Conservation (phyloP, 2,888 invertebrate genomes). For the Plagodis dolabraria region DNA sequence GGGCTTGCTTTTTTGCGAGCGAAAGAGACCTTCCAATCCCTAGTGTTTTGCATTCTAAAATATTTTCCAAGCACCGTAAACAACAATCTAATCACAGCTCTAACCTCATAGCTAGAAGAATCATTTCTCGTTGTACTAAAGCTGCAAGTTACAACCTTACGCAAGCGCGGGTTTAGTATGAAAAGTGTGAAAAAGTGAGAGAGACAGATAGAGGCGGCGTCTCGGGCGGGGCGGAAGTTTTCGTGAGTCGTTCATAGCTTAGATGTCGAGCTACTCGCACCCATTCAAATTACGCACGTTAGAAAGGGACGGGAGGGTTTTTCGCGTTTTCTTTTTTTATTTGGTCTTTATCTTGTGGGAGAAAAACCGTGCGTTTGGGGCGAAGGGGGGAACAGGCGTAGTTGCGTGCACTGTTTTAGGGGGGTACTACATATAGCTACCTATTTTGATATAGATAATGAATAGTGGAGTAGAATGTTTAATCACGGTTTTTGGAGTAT, state of each 20-base stretch:
- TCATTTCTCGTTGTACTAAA: slow-evolving; percentile 29
- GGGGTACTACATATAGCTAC: slow-evolving; percentile 55
- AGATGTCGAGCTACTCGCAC: slow-evolving; percentile 75
- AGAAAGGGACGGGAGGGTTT: slow-evolving; percentile 74
- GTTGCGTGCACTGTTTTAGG: slow-evolving; percentile 81
- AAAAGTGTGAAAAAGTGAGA: slow-evolving; percentile 85
- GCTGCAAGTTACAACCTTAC: slow-evolving; percentile 42
- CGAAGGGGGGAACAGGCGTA: slow-evolving; percentile 57
- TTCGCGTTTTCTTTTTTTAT: slow-evolving; percentile 84
- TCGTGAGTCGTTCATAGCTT: slow-evolving; percentile 84
- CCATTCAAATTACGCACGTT: slow-evolving; percentile 40
- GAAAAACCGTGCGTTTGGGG: slow-evolving; percentile 78
- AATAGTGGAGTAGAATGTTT: slow-evolving; percentile 81
- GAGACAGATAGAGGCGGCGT: slow-evolving; percentile 83
- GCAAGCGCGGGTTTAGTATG: slow-evolving; percentile 51
- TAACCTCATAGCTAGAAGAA: slow-evolving; percentile 10
- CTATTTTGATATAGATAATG: slow-evolving; percentile 69
- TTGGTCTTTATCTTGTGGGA: slow-evolving; percentile 83
- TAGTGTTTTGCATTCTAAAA: slow-evolving; percentile 81
- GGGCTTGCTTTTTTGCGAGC: slow-evolving; percentile 82
- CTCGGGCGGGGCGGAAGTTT: slow-evolving; percentile 84
- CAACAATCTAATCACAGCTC: slow-evolving; percentile 36
- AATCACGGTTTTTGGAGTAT: slow-evolving; percentile 79
- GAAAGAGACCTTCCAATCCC: slow-evolving; percentile 79
- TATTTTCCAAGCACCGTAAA: slow-evolving; percentile 68